phyloP scores from a whole-genome alignment of 1,140 invertebrate genomes.

The Diorhabda sublineata region DNA sequence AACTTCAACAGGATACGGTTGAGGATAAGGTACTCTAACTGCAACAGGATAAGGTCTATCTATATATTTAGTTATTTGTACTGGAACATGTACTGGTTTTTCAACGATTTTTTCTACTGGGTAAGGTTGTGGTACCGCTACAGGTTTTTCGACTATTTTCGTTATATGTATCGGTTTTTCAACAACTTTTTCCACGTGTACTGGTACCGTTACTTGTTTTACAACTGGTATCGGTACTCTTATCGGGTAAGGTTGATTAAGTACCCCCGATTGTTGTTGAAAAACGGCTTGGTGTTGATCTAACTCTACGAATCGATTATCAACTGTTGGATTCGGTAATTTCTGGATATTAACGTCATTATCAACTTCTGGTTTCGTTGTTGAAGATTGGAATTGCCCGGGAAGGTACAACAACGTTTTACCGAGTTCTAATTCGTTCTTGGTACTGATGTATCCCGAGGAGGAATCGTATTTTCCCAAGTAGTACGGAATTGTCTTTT shows the following conservation, averaged over 20 bases:
- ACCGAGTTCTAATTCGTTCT: conserved; percentile 33
- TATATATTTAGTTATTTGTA: conserved; percentile 53
- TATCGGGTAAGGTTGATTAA: conserved; percentile 52
- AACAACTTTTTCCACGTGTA: conserved; percentile 43
- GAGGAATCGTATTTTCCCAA: conserved; percentile 46
- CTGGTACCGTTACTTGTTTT: conserved; percentile 33
- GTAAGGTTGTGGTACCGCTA: conserved; percentile 37
- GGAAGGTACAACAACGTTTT: conserved; percentile 36
- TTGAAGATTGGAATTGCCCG: conserved; percentile 1
- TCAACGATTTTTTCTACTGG: conserved; percentile 57
- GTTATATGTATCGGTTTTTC: conserved; percentile 49
- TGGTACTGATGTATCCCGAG: conserved; percentile 20
- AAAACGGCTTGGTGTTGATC: conserved; percentile 42
- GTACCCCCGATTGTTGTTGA: conserved; percentile 53
- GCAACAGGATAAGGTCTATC: conserved; percentile 56
- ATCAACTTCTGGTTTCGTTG: conserved; percentile 10
- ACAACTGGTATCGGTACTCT: conserved; percentile 42
- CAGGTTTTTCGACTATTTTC: conserved; percentile 55
- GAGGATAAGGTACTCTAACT: conserved; percentile 50
- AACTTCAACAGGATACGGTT: conserved; percentile 41
- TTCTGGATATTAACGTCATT: conserved; percentile 19
- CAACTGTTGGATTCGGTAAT: conserved; percentile 14
- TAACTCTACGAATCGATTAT: conserved; percentile 21
- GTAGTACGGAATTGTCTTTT: conserved; percentile 54
- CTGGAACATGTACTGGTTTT: conserved; percentile 47